Evolutionary conservation across 2,797 vertebrate genomes (phyloP).

Genomic region (Poeciliopsis paucimaculata): DNA sequence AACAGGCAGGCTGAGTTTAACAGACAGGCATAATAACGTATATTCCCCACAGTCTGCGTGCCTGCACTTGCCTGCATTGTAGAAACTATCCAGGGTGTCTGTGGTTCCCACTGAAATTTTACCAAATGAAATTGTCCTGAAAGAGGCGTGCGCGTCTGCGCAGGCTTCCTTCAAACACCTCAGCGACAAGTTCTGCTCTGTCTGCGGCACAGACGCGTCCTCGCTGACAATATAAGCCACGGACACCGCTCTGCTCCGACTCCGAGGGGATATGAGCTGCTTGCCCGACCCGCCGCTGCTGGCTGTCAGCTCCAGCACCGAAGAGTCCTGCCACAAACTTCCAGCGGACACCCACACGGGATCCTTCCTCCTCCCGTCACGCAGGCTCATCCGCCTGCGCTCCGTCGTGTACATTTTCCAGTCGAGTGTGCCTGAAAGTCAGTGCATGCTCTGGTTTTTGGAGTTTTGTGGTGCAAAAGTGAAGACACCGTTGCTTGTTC

Average conservation of each 20-base stretch:
- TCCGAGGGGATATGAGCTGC: constrained; percentile 65
- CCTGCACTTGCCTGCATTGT: constrained; percentile 89
- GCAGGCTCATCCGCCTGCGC: constrained; percentile 83
- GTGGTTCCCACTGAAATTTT: constrained; percentile 83
- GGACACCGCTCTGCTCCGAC: constrained; percentile 76
- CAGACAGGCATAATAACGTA: background rate
- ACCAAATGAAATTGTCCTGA: constrained; percentile 79
- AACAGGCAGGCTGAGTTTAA: constrained; percentile 13
- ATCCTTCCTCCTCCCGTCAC: constrained; percentile 70
- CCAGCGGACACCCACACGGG: constrained; percentile 78
- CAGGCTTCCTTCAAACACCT: constrained; percentile 86
- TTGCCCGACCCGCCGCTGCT: constrained; percentile 64
- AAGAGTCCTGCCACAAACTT: constrained; percentile 87
- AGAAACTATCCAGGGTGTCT: constrained; percentile 84
- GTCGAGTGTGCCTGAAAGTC: background rate
- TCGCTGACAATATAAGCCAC: constrained; percentile 83
- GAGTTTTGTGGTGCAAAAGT: background rate
- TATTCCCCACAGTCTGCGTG: constrained; percentile 21
- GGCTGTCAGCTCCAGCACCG: constrained; percentile 74
- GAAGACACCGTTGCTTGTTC: constrained; percentile 11
- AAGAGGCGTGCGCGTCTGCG: constrained; percentile 71
- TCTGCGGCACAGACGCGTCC: constrained; percentile 70
- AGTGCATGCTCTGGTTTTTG: background rate
- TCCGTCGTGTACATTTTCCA: constrained; percentile 79
- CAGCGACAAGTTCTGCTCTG: constrained; percentile 81